These are phyloP conservation scores for Temnothorax unifasciatus DNA, from an alignment of 2,888 invertebrate species.

Conservation along the genomic window DNA sequence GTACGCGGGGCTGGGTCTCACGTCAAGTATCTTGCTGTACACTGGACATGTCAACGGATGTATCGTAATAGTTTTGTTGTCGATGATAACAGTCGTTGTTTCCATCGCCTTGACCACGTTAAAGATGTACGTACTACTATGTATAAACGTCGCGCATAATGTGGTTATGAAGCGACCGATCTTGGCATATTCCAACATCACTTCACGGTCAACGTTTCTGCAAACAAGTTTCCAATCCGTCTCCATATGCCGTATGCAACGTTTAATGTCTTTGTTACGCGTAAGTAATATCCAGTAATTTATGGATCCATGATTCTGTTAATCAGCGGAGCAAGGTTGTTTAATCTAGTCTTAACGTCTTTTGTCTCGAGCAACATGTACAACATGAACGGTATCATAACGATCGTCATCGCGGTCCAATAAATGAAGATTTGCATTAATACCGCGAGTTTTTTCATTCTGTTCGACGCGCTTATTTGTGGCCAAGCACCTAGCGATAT, in stretches of 20 bases:
- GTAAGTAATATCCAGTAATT: constrained; percentile 71
- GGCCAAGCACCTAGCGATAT: constrained; percentile 73
- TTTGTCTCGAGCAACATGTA: constrained; percentile 66
- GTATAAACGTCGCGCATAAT: not conserved
- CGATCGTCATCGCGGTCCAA: constrained; percentile 44
- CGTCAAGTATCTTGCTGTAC: constrained; percentile 66
- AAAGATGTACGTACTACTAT: constrained; percentile 61
- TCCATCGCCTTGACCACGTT: constrained; percentile 52
- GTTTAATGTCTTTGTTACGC: constrained; percentile 49
- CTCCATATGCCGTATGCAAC: constrained; percentile 66
- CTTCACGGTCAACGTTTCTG: not conserved
- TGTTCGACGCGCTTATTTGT: not conserved
- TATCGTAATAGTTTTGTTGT: constrained; percentile 61
- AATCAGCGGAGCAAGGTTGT: constrained; percentile 69
- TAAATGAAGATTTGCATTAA: not conserved
- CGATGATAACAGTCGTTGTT: constrained; percentile 42
- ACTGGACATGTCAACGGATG: constrained; percentile 64
- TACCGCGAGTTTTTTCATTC: not conserved
- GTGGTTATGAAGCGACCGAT: not conserved
- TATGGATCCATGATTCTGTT: constrained; percentile 67
- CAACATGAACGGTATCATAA: constrained; percentile 65
- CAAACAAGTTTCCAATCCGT: constrained; percentile 62
- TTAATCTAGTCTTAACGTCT: constrained; percentile 61
- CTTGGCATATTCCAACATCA: constrained; percentile 41
- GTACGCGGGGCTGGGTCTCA: constrained; percentile 58